Evolutionary conservation across 2,113 vertebrate species (phyloP), one percentile per base, ranked within the genome.

Genomic region (Ploceus nigricollis): DNA sequence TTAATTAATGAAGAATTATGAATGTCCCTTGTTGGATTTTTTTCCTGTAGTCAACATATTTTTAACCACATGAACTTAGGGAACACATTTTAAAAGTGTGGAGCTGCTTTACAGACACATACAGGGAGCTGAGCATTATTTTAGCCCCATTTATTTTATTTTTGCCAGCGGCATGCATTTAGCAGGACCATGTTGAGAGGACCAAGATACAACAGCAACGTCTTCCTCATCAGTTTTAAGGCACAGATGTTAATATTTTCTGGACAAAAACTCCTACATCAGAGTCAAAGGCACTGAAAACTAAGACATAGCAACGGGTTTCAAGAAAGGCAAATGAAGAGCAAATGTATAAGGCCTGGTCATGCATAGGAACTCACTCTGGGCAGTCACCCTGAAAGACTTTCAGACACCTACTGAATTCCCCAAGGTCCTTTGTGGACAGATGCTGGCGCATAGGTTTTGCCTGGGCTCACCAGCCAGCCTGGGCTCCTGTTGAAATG

Each of bases 1-100:
- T 96, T 96, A 98, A 98, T 98, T 97, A 97, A 64, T 71, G 69
- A 97, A 97, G 90, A 94, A 97, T 96, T 98, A 96, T 88, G 77
- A 97, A 97, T 76, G 89, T 93, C 64, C 76, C 80, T 95, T 82
- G 48, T 93, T 97, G 82, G 83, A 75, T 85, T 94, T 87, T 92
- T 97, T 96, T 93, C 93, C 82, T 89, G 31, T 50, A 87, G 76
- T 76, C 96, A 96, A 96, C 76, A 51, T 96, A 95, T 78, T 96
- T 97, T 93, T 93, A 97, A 96, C 72, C 81, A 94, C 86, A 95
- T 69, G 61, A 60, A 89, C 65, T 85, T 71, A 92, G 61, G 3
- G 22, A 97, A 70, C 66, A 92, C 73, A 77, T 95, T 97, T 96
- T 40, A 51, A 87, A 95, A 89, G 50, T 5, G 35, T 75, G 42